phyloP scores from a whole-genome alignment of 1,140 invertebrate genomes.

The Dendrolimus kikuchii region DNA sequence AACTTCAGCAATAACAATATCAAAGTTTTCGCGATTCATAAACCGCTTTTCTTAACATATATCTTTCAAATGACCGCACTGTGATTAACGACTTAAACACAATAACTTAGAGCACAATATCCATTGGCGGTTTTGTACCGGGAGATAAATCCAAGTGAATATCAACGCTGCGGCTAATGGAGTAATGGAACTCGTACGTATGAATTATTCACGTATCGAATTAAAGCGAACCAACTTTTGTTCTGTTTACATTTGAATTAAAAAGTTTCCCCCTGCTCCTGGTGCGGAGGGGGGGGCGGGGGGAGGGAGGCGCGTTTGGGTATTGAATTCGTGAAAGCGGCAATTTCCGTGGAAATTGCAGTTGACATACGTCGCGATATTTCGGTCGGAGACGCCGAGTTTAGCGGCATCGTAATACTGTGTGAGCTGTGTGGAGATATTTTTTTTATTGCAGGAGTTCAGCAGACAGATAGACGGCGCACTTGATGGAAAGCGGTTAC shows the following conservation, averaged over 20 bases:
- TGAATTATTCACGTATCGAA: slow-evolving; percentile 10
- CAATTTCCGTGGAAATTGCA: slow-evolving; percentile 8
- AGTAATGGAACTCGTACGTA: too few species aligned
- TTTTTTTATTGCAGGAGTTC: too few species aligned
- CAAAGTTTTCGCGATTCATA: slow-evolving; percentile 14
- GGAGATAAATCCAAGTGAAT: slow-evolving; percentile 8
- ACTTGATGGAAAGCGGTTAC: too few species aligned
- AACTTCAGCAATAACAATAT: slow-evolving; percentile 15
- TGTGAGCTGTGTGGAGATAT: too few species aligned
- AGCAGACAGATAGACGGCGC: too few species aligned
- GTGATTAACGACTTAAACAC: too few species aligned
- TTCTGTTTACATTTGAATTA: slow-evolving; percentile 20
- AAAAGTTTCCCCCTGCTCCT: slow-evolving; percentile 10
- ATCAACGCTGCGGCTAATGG: slow-evolving; percentile 15
- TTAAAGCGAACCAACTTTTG: slow-evolving; percentile 19
- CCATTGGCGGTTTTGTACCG: too few species aligned
- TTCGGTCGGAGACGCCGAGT: too few species aligned
- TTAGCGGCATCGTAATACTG: too few species aligned
- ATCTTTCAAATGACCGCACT: slow-evolving; percentile 4
- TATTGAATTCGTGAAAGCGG: slow-evolving; percentile 17
- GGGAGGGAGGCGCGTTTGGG: not conserved
- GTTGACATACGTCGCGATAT: too few species aligned
- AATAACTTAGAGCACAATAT: too few species aligned
- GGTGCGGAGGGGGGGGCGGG: not conserved
- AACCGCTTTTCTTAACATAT: slow-evolving; percentile 11